Evolutionary conservation across 2,888 invertebrate species (phyloP), one percentile per base, ranked within the genome.

Genomic region (Euzetes globulus): DNA sequence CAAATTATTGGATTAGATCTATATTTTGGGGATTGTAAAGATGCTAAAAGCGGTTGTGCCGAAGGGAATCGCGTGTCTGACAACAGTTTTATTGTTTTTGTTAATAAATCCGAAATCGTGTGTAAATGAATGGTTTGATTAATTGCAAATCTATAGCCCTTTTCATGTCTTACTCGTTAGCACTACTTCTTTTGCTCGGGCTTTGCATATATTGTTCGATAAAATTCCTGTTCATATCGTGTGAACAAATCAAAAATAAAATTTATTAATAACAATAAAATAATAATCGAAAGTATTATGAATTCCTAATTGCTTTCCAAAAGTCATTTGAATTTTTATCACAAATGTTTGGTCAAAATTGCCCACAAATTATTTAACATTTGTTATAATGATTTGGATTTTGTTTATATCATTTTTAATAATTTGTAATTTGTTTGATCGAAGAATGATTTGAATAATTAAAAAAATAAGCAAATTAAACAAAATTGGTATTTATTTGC

Each of bases 71-170:
- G 37, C 65, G 65, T 65, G 65, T 65, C 33, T 33, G 33, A 41
- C 65, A 65, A 65, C 19, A 19, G 37, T 65, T 65, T 65, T 41
- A 65, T 65, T 65, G 41, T 22, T 65, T 50, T 50, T 58, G 15
- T 15, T 19, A 15, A 29, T 58, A 27, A 29, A 58, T 58, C 27
- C 22, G 27, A 65, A 65, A 13, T 65, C 63, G 63, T 65, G 63
- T 65, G 11, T n/a, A 65, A 65, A 65, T 65, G 63, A 65, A 65
- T 65, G 37, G 37, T 65, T 65, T 65, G 63, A 65, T 65, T 65
- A 37, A 65, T 65, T 65, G 19, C 19, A 65, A 65, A 37, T 65
- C 63, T 65, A 65, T 65, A 65, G 29, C 33, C 13, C 3, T 19
- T 65, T 65, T n/a, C 63, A 65, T 19, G 63, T 37, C 1, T 65